phyloP scores from a whole-genome alignment of 2,113 vertebrate species.

The Bombycilla garrulus region DNA sequence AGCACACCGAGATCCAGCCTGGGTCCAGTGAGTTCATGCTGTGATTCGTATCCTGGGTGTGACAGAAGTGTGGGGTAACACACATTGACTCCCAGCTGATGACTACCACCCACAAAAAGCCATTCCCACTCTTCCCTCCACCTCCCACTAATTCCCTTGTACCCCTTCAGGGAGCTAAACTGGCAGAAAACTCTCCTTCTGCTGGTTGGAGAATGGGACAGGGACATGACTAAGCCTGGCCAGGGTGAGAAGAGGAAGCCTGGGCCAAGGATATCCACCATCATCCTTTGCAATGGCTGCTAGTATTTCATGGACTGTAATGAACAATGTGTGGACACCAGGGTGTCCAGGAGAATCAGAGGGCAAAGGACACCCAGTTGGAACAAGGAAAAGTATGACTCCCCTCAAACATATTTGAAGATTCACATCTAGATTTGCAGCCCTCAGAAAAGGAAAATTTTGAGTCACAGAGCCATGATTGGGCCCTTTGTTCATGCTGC shows the following conservation, averaged over 20 bases:
- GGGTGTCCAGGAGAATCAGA: background rate
- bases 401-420: background rate
- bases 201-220: fast-evolving
- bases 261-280: background rate
- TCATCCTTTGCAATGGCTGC: fast-evolving
- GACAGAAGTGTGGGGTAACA: background rate
- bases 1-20: background rate
- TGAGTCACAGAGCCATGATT: background rate
- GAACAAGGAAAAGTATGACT: background rate
- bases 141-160: background rate
- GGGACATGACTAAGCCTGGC: background rate
- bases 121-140: background rate
- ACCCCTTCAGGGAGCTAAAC: background rate
- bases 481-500: background rate
- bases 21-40: background rate
- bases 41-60: background rate
- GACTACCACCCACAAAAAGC: background rate
- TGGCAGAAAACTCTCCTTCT: background rate
- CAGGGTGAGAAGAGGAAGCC: background rate
- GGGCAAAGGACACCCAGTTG: background rate
- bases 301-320: background rate
- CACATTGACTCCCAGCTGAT: background rate
- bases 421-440: background rate
- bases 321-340: background rate
- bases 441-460: background rate